Percentiles rank a stretch among this genome's conserved stretches.
phyloP scores from a whole-genome alignment of 1,140 invertebrate genomes.

The Lepidurus arcticus region DNA sequence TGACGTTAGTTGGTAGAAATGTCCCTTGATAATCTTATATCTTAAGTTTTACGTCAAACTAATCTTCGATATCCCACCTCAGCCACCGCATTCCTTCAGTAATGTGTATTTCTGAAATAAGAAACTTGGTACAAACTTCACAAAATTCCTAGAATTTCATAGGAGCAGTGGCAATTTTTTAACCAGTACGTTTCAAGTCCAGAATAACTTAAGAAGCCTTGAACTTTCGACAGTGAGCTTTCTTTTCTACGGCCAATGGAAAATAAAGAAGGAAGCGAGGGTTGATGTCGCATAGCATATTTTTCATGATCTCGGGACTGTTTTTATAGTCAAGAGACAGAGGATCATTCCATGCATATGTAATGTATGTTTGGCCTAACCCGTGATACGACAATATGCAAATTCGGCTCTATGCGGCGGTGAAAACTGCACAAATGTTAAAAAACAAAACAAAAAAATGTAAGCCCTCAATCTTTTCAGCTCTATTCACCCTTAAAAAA shows the following conservation, averaged over 20 bases:
- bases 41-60: neutral
- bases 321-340: neutral
- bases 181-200: no score
- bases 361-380: neutral
- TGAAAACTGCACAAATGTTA: neutral
- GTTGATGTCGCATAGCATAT: neutral
- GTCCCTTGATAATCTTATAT: neutral
- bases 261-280: neutral
- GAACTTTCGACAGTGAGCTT: neutral
- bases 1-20: neutral
- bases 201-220: no score
- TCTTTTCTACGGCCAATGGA: neutral
- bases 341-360: conserved; percentile 8
- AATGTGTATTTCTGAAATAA: no score
- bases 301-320: neutral
- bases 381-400: neutral
- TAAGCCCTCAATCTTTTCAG: no score
- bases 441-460: no score
- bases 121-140: no score
- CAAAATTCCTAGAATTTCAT: no score
- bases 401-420: neutral
- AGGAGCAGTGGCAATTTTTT: no score
- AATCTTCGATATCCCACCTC: neutral
- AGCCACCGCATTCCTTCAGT: neutral
- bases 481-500: no score